Evolutionary conservation across 2,797 vertebrate genomes (phyloP).

Genomic region (Setipinna tenuifilis): DNA sequence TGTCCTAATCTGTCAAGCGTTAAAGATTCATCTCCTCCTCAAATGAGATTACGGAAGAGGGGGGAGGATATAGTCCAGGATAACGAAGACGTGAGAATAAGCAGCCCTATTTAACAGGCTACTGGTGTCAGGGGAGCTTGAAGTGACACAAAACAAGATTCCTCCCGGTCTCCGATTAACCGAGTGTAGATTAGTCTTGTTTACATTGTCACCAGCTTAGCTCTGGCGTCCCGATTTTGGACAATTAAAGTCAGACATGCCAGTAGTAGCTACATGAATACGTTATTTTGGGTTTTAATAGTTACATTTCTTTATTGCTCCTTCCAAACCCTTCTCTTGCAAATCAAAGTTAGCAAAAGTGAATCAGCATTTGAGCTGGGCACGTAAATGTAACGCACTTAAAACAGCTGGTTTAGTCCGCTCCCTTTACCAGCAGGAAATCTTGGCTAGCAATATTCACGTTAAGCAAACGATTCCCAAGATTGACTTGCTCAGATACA

Average conservation of each 20-base stretch:
- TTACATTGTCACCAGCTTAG: not conserved
- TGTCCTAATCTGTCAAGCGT: conserved; percentile 15
- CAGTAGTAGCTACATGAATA: not conserved
- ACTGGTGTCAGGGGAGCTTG: not conserved
- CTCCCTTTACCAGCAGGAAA: not conserved
- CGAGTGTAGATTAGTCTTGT: not conserved
- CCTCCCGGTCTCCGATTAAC: not conserved
- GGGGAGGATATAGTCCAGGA: not conserved
- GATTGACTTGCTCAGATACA: not conserved
- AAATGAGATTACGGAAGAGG: not conserved
- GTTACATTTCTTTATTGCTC: not conserved
- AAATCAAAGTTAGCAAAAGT: not conserved
- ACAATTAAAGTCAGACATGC: not conserved
- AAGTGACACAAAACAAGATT: not conserved
- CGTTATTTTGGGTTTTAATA: not conserved
- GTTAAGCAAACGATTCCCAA: not conserved
- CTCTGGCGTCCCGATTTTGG: not conserved
- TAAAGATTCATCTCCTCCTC: not conserved
- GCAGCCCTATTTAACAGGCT: not conserved
- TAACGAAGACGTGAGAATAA: not conserved
- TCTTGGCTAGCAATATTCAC: not conserved
- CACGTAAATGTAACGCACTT: not conserved
- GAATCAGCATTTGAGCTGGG: not conserved
- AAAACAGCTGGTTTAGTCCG: not conserved
- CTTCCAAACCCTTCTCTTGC: not conserved